phyloP scores from a whole-genome alignment of 1,140 invertebrate genomes.

The Phortica variegata region DNA sequence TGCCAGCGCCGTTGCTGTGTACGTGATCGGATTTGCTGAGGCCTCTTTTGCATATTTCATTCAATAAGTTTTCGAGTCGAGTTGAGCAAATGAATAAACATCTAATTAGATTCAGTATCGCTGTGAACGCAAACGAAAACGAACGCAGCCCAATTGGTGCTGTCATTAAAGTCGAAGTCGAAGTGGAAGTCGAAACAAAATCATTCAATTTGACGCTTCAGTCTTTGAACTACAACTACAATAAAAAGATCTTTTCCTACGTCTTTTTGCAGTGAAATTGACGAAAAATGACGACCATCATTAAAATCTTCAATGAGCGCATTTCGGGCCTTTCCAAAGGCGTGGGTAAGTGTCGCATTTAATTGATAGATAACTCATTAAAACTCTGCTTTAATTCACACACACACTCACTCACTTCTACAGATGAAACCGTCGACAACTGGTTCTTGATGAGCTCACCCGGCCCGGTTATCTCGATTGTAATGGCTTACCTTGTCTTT shows the following conservation, averaged over 20 bases:
- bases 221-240: no score
- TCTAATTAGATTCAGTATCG: constrained; percentile 14
- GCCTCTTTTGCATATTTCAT: constrained; percentile 41
- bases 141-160: no score
- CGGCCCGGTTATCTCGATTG: constrained; percentile 61
- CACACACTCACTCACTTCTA: constrained; percentile 1
- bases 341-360: constrained; percentile 37
- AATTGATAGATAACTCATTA: not conserved
- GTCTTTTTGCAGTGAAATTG: not conserved
- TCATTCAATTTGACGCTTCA: no score
- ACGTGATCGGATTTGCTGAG: constrained; percentile 35
- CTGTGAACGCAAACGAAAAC: constrained; percentile 7
- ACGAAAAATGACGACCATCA: constrained; percentile 42
- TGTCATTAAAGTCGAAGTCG: no score
- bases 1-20: constrained; percentile 5
- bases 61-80: constrained; percentile 43
- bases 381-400: not conserved
- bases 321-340: constrained; percentile 47
- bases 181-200: no score
- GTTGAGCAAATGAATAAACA: no score
- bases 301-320: constrained; percentile 50
- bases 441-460: constrained; percentile 66
- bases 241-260: no score
- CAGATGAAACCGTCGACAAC: constrained; percentile 66
- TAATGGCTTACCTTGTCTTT: constrained; percentile 68